These are phyloP conservation scores for Eutrigla gurnardus DNA, from an alignment of 2,797 vertebrate species.

Conservation along the genomic window DNA sequence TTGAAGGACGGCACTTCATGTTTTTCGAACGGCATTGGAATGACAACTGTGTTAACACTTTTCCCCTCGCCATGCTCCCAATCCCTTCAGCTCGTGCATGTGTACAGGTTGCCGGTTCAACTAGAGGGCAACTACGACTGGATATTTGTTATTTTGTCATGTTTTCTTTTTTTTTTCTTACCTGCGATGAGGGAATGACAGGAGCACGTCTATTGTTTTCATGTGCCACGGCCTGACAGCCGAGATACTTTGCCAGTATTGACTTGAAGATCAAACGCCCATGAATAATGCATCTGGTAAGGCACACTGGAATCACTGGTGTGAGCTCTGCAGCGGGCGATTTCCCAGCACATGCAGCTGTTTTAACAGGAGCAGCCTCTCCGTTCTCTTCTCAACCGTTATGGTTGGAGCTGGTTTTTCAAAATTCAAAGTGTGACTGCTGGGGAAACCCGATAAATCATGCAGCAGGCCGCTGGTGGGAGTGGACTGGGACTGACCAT, in stretches of 20 bases:
- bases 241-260: constrained; percentile 19
- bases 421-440: constrained; percentile 25
- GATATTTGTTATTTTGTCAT: constrained; percentile 2
- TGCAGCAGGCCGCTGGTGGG: constrained; percentile 1
- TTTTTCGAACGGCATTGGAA: constrained; percentile 45
- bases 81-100: constrained; percentile 22
- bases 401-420: constrained; percentile 38
- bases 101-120: constrained; percentile 38
- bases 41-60: constrained; percentile 16
- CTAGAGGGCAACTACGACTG: constrained; percentile 35
- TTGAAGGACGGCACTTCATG: constrained; percentile 11
- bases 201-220: constrained; percentile 15
- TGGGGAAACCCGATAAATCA: constrained; percentile 1
- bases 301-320: constrained; percentile 33
- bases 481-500: constrained; percentile 33
- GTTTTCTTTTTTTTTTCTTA: neutral
- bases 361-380: constrained; percentile 42
- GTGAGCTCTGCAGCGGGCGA: constrained; percentile 44
- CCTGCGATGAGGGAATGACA: constrained; percentile 21
- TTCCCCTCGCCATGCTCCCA: neutral
- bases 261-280: constrained; percentile 53
- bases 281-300: constrained; percentile 64
- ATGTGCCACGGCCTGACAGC: constrained; percentile 18
- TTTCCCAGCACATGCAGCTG: constrained; percentile 49
- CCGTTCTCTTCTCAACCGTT: constrained; percentile 12